These are phyloP conservation scores for Thryonomys swinderianus DNA, from an alignment of 2,113 vertebrate genomes.

Conservation along the genomic window DNA sequence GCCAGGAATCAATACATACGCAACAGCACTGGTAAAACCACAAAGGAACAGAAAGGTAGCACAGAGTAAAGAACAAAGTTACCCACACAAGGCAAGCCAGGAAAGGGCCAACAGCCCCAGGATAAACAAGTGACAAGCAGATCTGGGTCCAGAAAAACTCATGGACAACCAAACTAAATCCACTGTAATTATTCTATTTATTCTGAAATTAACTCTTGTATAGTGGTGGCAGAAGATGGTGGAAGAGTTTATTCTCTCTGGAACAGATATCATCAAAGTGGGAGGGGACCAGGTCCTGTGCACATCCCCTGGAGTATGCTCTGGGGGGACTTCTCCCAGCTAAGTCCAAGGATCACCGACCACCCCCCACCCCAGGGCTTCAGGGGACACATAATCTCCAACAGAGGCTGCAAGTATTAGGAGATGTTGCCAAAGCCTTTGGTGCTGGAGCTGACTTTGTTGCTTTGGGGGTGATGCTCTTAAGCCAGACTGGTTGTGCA, in stretches of 20 bases:
- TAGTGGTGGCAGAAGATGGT: not conserved
- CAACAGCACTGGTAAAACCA: not conserved
- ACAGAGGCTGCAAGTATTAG: not conserved
- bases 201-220: not conserved
- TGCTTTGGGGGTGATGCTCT: not conserved
- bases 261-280: not conserved
- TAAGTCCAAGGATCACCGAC: not conserved
- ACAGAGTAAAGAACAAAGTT: not conserved
- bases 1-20: not conserved
- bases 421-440: not conserved
- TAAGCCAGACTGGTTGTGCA: not conserved
- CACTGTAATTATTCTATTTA: not conserved
- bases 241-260: not conserved
- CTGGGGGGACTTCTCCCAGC: not conserved
- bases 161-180: not conserved
- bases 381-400: not conserved
- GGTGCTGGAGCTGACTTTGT: not conserved
- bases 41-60: not conserved
- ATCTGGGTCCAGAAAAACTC: not conserved
- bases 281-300: not conserved
- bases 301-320: not conserved
- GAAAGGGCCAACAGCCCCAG: not conserved
- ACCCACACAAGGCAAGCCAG: not conserved
- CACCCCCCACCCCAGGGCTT: not conserved
- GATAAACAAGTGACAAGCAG: not conserved